phyloP scores from a whole-genome alignment of 2,888 invertebrate genomes.

The Oxyteleia sp. region DNA sequence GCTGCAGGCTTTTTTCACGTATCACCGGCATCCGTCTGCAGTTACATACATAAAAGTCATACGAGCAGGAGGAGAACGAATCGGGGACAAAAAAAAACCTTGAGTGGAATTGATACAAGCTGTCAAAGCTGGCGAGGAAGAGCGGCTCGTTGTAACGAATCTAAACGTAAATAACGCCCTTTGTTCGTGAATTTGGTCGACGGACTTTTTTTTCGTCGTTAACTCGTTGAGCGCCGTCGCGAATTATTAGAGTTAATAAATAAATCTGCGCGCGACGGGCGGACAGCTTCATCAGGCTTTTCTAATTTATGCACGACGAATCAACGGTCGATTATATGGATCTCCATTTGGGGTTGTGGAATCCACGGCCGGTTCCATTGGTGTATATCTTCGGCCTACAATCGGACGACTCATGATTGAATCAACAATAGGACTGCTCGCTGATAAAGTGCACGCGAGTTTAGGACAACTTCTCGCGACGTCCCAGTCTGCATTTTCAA shows the following conservation, averaged over 20 bases:
- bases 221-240: background rate
- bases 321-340: slow-evolving; percentile 11
- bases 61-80: slow-evolving; percentile 45
- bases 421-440: slow-evolving; percentile 43
- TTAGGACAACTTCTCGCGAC: slow-evolving; percentile 23
- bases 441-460: slow-evolving; percentile 29
- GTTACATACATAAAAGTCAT: slow-evolving; percentile 45
- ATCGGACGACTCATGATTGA: slow-evolving; percentile 44
- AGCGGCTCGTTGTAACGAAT: slow-evolving; percentile 18
- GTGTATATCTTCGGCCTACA: slow-evolving; percentile 50
- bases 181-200: slow-evolving; percentile 20
- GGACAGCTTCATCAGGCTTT: slow-evolving; percentile 13
- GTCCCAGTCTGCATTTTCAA: slow-evolving; percentile 36
- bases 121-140: background rate
- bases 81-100: slow-evolving; percentile 34
- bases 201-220: background rate
- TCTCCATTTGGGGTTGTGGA: slow-evolving; percentile 16
- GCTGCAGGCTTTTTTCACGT: slow-evolving; percentile 30
- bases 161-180: slow-evolving; percentile 32
- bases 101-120: slow-evolving; percentile 27
- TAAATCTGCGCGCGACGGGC: background rate
- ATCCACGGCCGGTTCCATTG: slow-evolving; percentile 8
- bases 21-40: slow-evolving; percentile 25
- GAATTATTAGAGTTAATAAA: slow-evolving; percentile 32
- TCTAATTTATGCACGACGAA: slow-evolving; percentile 51